These are phyloP conservation scores for Balearica regulorum DNA, from an alignment of 2,797 vertebrate species.

Conservation along the genomic window DNA sequence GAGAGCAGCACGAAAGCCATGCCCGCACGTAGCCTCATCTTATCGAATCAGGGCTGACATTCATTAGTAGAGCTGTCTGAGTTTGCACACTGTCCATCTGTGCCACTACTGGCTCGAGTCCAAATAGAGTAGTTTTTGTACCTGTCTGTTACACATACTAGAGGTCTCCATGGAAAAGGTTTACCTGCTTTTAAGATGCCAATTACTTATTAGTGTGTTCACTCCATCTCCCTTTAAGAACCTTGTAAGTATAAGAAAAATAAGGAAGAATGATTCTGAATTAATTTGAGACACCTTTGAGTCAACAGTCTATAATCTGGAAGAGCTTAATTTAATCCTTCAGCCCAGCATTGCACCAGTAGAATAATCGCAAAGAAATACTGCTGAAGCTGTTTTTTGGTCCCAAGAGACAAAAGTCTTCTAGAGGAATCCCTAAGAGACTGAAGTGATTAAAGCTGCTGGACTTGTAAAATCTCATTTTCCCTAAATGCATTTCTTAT, in stretches of 20 bases:
- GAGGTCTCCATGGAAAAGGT: not conserved
- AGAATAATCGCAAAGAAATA: not conserved
- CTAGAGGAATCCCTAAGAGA: not conserved
- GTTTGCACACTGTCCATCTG: not conserved
- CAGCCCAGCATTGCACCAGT: not conserved
- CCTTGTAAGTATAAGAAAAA: not conserved
- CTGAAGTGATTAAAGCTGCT: not conserved
- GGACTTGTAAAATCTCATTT: not conserved
- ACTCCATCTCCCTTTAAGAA: not conserved
- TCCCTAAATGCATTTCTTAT: not conserved
- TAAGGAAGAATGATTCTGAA: not conserved
- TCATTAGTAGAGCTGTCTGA: constrained; percentile 8
- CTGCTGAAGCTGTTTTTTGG: not conserved
- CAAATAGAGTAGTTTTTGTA: not conserved
- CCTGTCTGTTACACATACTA: not conserved
- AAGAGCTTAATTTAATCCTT: not conserved
- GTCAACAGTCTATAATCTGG: not conserved
- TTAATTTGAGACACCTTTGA: not conserved
- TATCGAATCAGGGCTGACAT: not conserved
- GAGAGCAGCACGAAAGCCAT: not conserved
- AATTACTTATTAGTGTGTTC: not conserved
- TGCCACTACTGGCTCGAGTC: not conserved
- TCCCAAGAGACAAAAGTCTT: not conserved
- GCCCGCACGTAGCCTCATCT: not conserved
- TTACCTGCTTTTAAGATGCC: not conserved